These are phyloP conservation scores for Falcunculus frontatus DNA, from an alignment of 2,113 vertebrate species.

Conservation along the genomic window DNA sequence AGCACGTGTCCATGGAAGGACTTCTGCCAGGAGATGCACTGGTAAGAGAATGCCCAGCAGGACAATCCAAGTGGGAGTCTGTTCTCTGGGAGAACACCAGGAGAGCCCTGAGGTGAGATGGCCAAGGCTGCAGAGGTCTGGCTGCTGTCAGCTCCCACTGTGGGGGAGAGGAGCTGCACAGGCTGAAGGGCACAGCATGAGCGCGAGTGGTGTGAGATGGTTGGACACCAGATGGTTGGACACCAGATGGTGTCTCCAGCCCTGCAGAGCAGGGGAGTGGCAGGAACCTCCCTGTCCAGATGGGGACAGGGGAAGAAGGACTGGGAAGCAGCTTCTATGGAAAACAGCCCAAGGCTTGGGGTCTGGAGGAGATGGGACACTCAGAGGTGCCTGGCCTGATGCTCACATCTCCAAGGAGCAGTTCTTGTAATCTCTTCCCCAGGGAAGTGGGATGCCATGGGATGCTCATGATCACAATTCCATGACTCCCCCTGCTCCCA, in stretches of 20 bases:
- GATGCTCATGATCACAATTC: not conserved
- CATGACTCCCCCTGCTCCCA: accelerated
- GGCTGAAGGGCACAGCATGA: not conserved
- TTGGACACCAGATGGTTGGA: not conserved
- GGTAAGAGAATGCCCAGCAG: not conserved
- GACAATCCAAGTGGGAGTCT: not conserved
- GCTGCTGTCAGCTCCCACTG: not conserved
- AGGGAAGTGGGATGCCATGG: not conserved
- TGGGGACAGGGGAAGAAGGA: not conserved
- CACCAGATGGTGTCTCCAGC: not conserved
- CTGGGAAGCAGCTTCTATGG: not conserved
- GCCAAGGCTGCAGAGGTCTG: accelerated
- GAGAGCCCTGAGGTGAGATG: not conserved
- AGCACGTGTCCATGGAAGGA: not conserved
- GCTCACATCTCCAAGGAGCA: not conserved
- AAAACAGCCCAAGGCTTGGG: not conserved
- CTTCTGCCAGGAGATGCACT: not conserved
- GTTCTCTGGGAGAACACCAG: not conserved
- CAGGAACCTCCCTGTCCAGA: accelerated
- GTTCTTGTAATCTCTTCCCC: not conserved
- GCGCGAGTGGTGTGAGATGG: accelerated
- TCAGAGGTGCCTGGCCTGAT: not conserved
- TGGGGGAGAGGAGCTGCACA: accelerated
- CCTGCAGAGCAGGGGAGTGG: not conserved
- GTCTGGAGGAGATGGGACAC: not conserved